Conservation (phyloP, 2,888 invertebrate species). For the Chirona hameri region DNA sequence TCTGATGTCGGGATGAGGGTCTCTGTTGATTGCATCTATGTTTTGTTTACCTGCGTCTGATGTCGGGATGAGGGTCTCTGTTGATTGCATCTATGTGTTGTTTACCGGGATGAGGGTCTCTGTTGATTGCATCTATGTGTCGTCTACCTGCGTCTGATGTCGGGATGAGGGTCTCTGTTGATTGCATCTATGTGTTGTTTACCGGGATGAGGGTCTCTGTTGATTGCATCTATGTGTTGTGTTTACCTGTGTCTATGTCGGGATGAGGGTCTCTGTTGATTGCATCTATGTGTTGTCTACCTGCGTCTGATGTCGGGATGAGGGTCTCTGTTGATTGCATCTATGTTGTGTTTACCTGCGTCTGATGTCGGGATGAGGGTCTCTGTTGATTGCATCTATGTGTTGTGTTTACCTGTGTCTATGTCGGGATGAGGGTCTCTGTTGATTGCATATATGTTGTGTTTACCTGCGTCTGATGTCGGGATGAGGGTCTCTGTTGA, state of each 20-base stretch:
- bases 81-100: background rate
- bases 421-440: background rate
- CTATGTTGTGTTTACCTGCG: background rate
- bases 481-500: too few relatives aligned
- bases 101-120: background rate
- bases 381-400: too few relatives aligned
- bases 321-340: too few relatives aligned
- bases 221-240: background rate
- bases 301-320: background rate
- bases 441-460: background rate
- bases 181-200: too few relatives aligned
- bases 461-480: background rate
- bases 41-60: too few relatives aligned
- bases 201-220: too few relatives aligned
- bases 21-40: too few relatives aligned
- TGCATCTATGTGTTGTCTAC: too few relatives aligned
- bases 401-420: too few relatives aligned
- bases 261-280: too few relatives aligned
- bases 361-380: background rate
- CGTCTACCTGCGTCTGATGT: background rate
- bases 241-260: background rate
- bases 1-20: background rate
- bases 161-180: too few relatives aligned
- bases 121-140: background rate
- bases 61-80: background rate